A percentile compares a stretch with the other conserved stretches of the same genome.
Conservation (phyloP, 2,797 vertebrate genomes). For the Phataginus tricuspis region DNA sequence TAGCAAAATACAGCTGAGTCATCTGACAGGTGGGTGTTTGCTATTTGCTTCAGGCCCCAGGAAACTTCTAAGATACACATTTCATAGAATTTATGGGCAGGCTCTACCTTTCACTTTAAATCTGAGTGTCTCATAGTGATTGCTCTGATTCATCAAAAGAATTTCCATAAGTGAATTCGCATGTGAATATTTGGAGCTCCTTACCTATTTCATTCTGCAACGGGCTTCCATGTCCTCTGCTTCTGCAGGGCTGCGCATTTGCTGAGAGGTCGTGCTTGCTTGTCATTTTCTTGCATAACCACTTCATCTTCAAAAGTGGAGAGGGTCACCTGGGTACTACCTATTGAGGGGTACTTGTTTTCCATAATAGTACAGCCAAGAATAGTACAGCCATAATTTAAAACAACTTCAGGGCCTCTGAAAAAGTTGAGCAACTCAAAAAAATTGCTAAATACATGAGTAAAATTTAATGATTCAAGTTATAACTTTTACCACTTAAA, state of each 20-base stretch:
- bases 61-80: constrained; percentile 37
- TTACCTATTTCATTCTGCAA: background rate
- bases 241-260: background rate
- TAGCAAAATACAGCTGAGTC: constrained; percentile 44
- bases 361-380: background rate
- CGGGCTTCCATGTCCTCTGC: background rate
- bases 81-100: constrained; percentile 56
- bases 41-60: background rate
- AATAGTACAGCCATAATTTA: background rate
- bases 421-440: background rate
- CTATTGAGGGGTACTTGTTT: background rate
- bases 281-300: constrained; percentile 17
- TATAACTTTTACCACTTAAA: constrained; percentile 10
- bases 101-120: constrained; percentile 45
- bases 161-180: constrained; percentile 68
- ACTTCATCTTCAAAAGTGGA: background rate
- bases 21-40: constrained; percentile 36
- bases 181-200: background rate
- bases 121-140: constrained; percentile 30
- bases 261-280: background rate
- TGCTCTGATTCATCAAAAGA: constrained; percentile 46
- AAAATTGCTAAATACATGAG: background rate
- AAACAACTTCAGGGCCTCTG: background rate
- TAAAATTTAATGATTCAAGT: background rate
- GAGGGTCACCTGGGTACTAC: background rate